Percentiles rank a stretch among this genome's conserved stretches.
These are phyloP conservation scores for Cassiopea xamachana DNA, from an alignment of 30 jellyfish, hydroid and myxozoan species.

Conservation along the genomic window DNA sequence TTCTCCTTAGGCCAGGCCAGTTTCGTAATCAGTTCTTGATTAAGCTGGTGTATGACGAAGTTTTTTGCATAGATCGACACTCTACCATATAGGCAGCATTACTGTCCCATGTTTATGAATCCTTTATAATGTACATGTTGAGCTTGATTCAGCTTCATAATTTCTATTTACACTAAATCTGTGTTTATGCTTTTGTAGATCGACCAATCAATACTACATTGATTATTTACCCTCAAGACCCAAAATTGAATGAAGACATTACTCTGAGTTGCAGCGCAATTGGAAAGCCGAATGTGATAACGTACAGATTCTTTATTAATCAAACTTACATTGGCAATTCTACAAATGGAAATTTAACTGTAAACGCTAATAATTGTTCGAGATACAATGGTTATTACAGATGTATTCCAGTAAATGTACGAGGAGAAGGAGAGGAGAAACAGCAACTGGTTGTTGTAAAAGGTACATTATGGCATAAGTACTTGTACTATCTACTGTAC, in stretches of 20 bases:
- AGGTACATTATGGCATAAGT: background rate
- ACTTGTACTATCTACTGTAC: too few species aligned
- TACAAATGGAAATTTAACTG: constrained; percentile 9
- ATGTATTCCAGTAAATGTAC: constrained; percentile 16
- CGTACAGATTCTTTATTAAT: constrained; percentile 20
- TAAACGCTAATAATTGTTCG: constrained; percentile 2
- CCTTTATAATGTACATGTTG: too few species aligned
- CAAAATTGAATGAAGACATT: background rate
- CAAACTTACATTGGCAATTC: constrained; percentile 5
- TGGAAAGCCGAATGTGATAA: constrained; percentile 22
- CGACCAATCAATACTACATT: constrained; percentile 31
- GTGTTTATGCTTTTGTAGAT: background rate
- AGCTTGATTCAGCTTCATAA: too few species aligned
- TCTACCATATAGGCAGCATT: too few species aligned
- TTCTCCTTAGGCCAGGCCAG: too few species aligned
- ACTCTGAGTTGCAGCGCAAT: constrained; percentile 13
- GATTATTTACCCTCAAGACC: background rate
- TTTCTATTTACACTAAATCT: background rate
- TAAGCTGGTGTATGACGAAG: too few species aligned
- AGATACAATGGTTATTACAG: background rate
- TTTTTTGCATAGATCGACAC: too few species aligned
- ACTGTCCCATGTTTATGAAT: too few species aligned
- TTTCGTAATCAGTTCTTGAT: too few species aligned
- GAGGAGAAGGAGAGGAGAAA: constrained; percentile 23
- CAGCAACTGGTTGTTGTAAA: constrained; percentile 2